Conservation (phyloP, 2,113 vertebrate genomes). For the Lasiurus borealis region DNA sequence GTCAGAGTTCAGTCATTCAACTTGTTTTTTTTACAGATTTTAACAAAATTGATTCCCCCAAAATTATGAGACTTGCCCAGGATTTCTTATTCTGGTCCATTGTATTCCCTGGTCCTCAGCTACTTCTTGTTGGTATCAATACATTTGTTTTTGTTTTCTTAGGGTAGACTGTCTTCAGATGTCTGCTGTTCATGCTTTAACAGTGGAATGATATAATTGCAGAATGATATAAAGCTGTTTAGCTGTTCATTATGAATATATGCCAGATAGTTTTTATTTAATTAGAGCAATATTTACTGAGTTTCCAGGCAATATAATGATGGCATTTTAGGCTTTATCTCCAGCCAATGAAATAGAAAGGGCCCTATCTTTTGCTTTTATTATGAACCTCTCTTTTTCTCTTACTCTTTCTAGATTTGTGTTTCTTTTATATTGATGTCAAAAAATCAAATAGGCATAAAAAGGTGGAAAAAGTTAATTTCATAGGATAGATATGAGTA, state of each 20-base stretch:
- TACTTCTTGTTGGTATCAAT: neutral
- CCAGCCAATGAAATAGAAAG: conserved; percentile 48
- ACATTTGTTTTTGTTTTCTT: conserved; percentile 62
- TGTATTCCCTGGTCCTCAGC: neutral
- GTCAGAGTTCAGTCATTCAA: conserved; percentile 50
- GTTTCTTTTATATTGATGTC: conserved; percentile 47
- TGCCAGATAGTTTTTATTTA: conserved; percentile 77
- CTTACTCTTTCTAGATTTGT: neutral
- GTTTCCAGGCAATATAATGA: conserved; percentile 74
- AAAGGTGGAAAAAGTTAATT: neutral
- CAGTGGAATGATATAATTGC: conserved; percentile 38
- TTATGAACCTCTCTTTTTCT: conserved; percentile 1
- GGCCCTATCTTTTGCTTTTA: conserved; percentile 36
- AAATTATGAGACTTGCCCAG: neutral
- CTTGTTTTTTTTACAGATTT: conserved; percentile 39
- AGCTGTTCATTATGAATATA: conserved; percentile 71
- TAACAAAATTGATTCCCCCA: neutral
- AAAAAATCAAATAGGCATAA: conserved; percentile 48
- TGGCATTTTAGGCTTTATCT: conserved; percentile 59
- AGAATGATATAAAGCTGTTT: conserved; percentile 67
- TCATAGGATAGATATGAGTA: neutral
- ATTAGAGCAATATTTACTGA: conserved; percentile 78
- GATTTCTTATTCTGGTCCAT: neutral
- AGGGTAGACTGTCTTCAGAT: conserved; percentile 38
- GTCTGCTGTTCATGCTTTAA: conserved; percentile 54